These are phyloP conservation scores for Archocentrus centrarchus DNA, from an alignment of 2,113 vertebrate species.

Conservation along the genomic window DNA sequence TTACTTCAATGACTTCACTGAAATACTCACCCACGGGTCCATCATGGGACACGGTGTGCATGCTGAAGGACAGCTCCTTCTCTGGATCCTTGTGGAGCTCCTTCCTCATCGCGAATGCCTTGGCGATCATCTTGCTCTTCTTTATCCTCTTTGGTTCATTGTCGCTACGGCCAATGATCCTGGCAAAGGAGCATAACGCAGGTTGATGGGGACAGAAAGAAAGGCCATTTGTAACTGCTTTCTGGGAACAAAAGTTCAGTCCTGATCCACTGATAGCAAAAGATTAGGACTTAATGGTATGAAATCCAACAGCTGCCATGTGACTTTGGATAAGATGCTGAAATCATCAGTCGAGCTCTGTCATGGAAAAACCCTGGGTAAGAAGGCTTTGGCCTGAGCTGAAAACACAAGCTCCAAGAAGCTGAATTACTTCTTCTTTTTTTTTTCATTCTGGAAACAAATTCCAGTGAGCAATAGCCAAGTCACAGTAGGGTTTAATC, in stretches of 20 bases:
- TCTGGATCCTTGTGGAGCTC: slow-evolving; percentile 94
- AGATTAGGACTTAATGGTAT: not conserved
- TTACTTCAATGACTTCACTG: not conserved
- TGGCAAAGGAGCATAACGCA: slow-evolving; percentile 52
- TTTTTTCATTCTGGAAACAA: no score
- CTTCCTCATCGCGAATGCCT: slow-evolving; percentile 95
- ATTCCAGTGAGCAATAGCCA: no score
- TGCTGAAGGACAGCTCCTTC: slow-evolving; percentile 95
- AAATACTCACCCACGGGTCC: slow-evolving; percentile 91
- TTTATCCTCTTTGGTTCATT: slow-evolving; percentile 97
- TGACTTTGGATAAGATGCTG: not conserved
- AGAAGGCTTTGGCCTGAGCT: not conserved
- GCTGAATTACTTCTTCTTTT: not conserved
- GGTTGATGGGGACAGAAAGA: not conserved
- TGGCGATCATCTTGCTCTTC: slow-evolving; percentile 99
- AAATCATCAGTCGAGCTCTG: not conserved
- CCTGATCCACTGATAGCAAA: not conserved
- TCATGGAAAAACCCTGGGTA: not conserved
- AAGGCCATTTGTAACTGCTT: not conserved
- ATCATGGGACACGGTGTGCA: slow-evolving; percentile 95
- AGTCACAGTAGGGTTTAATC: no score
- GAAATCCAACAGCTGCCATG: not conserved
- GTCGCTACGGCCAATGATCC: slow-evolving; percentile 92
- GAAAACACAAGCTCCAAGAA: slow-evolving; percentile 1
- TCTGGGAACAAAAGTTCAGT: not conserved